These are phyloP conservation scores for Cacatua alba DNA, from an alignment of 2,113 vertebrate species.

Conservation along the genomic window DNA sequence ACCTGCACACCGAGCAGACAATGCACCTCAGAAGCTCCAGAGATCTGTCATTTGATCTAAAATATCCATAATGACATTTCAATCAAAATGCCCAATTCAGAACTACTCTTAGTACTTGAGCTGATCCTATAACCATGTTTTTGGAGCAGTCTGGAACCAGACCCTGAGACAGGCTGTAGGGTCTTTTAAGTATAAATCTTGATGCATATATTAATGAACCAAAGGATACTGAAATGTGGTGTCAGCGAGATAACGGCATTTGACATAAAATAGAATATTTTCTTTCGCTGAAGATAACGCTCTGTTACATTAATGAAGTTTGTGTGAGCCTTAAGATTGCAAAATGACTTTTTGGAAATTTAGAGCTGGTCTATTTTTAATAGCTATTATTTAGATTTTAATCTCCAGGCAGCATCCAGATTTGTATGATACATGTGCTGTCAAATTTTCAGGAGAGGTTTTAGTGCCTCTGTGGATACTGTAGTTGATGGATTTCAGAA, in stretches of 20 bases:
- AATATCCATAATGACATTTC: neutral
- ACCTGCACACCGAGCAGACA: neutral
- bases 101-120: neutral
- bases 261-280: neutral
- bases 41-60: neutral
- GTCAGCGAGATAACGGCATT: neutral
- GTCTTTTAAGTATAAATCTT: neutral
- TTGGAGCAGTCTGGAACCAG: neutral
- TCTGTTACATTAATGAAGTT: neutral
- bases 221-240: neutral
- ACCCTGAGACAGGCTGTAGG: neutral
- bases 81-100: neutral
- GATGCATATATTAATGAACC: neutral
- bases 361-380: neutral
- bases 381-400: neutral
- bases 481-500: neutral
- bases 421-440: neutral
- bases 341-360: neutral
- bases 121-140: neutral
- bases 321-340: neutral
- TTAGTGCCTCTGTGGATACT: neutral
- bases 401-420: neutral
- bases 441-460: neutral
- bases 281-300: neutral
- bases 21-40: neutral